A percentile compares a stretch with the other conserved stretches of the same genome.
Evolutionary conservation across 2,888 invertebrate genomes (phyloP).

Genomic region (Andrena marginata): DNA sequence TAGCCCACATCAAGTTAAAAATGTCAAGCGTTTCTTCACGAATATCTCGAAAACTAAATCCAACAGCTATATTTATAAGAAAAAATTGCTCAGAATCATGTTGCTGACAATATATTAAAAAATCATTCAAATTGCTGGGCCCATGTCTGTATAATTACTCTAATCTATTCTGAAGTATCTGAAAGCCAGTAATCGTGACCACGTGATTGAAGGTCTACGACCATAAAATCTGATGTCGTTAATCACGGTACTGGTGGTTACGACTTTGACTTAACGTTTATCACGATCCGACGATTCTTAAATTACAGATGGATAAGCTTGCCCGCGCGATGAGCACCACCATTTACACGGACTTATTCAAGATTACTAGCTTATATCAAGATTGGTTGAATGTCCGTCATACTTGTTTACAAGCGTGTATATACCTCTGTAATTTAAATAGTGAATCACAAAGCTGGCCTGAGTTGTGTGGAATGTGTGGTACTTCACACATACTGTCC

Average conservation of each 20-base stretch:
- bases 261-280: neutral
- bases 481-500: no score
- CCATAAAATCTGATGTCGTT: neutral
- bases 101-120: no score
- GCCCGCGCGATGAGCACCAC: neutral
- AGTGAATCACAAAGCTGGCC: no score
- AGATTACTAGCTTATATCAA: neutral
- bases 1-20: no score
- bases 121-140: no score
- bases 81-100: no score
- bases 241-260: neutral
- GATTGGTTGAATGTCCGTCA: slow-evolving; percentile 1
- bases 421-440: slow-evolving; percentile 6
- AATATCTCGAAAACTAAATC: no score
- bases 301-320: slow-evolving; percentile 1
- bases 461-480: no score
- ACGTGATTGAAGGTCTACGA: neutral
- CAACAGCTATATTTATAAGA: no score
- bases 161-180: slow-evolving; percentile 5
- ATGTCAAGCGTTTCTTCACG: no score
- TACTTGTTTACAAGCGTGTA: neutral
- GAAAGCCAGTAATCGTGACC: slow-evolving; percentile 1
- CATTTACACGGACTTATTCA: neutral
- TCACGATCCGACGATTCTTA: neutral
- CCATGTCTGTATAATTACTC: neutral